phyloP scores from a whole-genome alignment of 2,888 invertebrate genomes.

The Iphiclides podalirius region DNA sequence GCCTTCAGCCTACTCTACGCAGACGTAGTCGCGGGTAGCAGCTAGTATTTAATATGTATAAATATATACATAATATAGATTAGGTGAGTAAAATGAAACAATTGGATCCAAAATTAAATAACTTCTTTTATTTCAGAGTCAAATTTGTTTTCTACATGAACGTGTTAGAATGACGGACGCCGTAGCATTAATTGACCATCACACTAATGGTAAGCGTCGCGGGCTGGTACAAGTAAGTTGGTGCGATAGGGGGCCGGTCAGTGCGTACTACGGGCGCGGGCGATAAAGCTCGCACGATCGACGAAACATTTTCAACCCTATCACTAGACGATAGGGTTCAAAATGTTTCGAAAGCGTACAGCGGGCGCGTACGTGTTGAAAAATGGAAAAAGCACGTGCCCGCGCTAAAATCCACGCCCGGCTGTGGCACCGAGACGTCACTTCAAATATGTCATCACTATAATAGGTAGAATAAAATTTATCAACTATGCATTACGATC shows the following conservation, averaged over 20 bases:
- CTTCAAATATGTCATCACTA: constrained; percentile 41
- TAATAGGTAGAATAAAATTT: constrained; percentile 65
- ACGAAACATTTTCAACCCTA: background rate
- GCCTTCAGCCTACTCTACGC: too few relatives aligned
- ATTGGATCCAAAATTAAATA: constrained; percentile 77
- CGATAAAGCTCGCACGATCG: too few relatives aligned
- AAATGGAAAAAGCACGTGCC: constrained; percentile 28
- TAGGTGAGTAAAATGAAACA: constrained; percentile 67
- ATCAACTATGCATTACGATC: constrained; percentile 75
- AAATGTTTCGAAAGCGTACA: background rate
- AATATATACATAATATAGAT: too few relatives aligned
- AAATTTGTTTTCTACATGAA: constrained; percentile 79
- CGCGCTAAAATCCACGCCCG: constrained; percentile 47
- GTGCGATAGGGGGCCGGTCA: constrained; percentile 56
- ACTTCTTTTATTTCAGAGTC: constrained; percentile 80
- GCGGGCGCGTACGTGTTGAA: constrained; percentile 30
- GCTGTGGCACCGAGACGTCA: constrained; percentile 58
- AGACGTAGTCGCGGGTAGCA: too few relatives aligned
- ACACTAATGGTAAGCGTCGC: constrained; percentile 69
- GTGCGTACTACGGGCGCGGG: too few relatives aligned
- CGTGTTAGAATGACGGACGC: constrained; percentile 76
- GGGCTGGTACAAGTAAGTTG: constrained; percentile 46
- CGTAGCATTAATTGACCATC: constrained; percentile 73
- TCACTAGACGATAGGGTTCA: background rate
- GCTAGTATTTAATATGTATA: too few relatives aligned